Percentiles rank a stretch among this genome's conserved stretches.
Evolutionary conservation across 1,140 invertebrate species (phyloP).

Genomic region (Pseudomyrmex cubaensis): DNA sequence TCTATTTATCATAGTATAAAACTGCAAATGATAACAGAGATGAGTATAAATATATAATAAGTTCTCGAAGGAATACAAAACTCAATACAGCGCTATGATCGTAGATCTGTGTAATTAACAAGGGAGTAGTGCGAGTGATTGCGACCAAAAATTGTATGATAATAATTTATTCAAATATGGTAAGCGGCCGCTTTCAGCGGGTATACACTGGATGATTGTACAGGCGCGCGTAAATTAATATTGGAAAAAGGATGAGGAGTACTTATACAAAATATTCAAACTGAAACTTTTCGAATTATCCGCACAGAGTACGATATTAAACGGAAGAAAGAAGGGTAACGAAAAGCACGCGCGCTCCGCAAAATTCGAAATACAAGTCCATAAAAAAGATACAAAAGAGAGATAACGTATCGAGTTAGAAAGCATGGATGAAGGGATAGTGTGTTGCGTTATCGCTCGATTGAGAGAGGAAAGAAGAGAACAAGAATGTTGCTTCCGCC

Average conservation of each 20-base stretch:
- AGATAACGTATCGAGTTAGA: slow-evolving; percentile 66
- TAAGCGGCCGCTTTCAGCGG: slow-evolving; percentile 65
- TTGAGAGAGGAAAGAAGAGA: slow-evolving; percentile 28
- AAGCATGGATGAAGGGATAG: slow-evolving; percentile 62
- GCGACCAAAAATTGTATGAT: slow-evolving; percentile 67
- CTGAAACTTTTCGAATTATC: slow-evolving; percentile 47
- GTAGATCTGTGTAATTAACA: slow-evolving; percentile 40
- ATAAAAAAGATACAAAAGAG: slow-evolving; percentile 68
- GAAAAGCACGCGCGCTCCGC: slow-evolving; percentile 54
- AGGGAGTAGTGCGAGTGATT: slow-evolving; percentile 56
- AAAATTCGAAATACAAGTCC: slow-evolving; percentile 50
- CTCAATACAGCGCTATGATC: slow-evolving; percentile 23
- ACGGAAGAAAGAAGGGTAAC: not conserved
- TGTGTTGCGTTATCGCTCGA: slow-evolving; percentile 55
- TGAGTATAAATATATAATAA: slow-evolving; percentile 65
- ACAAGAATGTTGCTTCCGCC: slow-evolving; percentile 28
- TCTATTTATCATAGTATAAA: slow-evolving; percentile 67
- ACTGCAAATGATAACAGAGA: slow-evolving; percentile 55
- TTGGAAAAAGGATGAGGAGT: slow-evolving; percentile 19
- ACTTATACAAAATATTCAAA: slow-evolving; percentile 48
- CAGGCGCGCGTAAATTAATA: slow-evolving; percentile 66
- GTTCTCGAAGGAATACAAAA: slow-evolving; percentile 62
- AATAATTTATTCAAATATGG: slow-evolving; percentile 81
- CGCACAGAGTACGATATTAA: slow-evolving; percentile 30
- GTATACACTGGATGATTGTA: slow-evolving; percentile 73